Evolutionary conservation across 1,140 invertebrate genomes (phyloP).

Genomic region (Tetramorium parvispinum): DNA sequence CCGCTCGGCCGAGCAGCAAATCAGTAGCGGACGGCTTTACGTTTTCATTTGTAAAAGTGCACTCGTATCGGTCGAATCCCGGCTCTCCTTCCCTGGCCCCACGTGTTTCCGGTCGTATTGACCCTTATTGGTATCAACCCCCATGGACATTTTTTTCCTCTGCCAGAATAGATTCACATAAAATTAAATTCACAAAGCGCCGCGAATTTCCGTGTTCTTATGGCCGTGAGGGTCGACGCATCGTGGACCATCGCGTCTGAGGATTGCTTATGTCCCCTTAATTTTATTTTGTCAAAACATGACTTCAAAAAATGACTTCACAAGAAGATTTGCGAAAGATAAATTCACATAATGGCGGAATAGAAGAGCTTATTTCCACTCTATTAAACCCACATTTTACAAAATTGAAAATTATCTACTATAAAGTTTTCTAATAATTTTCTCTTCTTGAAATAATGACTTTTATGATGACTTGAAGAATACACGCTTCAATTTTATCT

Average conservation of each 20-base stretch:
- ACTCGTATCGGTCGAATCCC: conserved; percentile 33
- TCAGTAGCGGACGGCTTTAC: conserved; percentile 65
- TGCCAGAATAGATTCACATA: conserved; percentile 4
- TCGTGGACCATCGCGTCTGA: background rate
- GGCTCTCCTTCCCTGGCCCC: background rate
- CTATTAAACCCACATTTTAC: background rate
- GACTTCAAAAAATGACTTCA: background rate
- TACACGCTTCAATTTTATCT: background rate
- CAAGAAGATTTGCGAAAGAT: background rate
- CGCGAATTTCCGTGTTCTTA: conserved; percentile 43
- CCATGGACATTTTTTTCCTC: conserved; percentile 38
- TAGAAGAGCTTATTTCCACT: background rate
- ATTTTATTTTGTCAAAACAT: conserved; percentile 19
- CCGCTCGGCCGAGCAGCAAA: conserved; percentile 69
- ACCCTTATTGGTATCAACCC: conserved; percentile 56
- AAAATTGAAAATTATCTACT: background rate
- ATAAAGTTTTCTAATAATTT: background rate
- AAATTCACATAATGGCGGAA: background rate
- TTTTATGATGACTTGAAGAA: background rate
- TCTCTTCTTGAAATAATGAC: background rate
- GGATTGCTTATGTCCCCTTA: background rate
- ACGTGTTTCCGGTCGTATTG: conserved; percentile 57
- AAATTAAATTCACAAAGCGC: conserved; percentile 55
- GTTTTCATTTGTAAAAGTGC: conserved; percentile 76
- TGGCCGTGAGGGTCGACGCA: conserved; percentile 31